Base-by-base conservation (phyloP, 2,888 invertebrate species). In the Stenoptilia bipunctidactyla region DNA sequence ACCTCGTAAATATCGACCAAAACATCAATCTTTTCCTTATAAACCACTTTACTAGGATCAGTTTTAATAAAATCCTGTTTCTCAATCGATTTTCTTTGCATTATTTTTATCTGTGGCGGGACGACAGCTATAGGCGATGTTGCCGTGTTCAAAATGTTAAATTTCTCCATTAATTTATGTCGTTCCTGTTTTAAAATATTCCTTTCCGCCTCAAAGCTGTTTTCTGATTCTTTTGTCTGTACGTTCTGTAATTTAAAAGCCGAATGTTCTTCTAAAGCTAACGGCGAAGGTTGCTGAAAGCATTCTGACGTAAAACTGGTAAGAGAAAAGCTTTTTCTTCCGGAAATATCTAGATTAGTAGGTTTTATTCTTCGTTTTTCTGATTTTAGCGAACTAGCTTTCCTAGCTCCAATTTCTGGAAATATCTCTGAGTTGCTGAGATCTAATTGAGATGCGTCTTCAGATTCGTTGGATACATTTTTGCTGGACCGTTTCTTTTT, bases 1-100 rank as follows among this genome's bases (percentile, higher is more conserved):
- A 66, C 58, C 36, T 85, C 73, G 48, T 91, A 92, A 30, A 91
- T 66, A 42, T 77, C 58, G 1, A 86, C 70, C 15, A 91, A 53
- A 15, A 80, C 55, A 48, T 90, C 84, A 1, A 92, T 59, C 49
- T 85, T 68, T 0, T 84, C 71, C 45, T 68, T 73, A 49, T 79
- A 72, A 3, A 80, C 63, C 0, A 91, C 85, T 46, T 79, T 73
- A 8, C 58, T 52, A 1, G 66, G 42, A 39, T 82, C 72, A 0
- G 86, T 76, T 40, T 72, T 66, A 2, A 86, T 52, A 40, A 68
- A 77, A 36, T 42, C 58, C 12, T 54, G 56, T 38, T 63, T 56
- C 38, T 73, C 67, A 0, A 54, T 41, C 0, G 58, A 58, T n/a
- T 68, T 66, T 15, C 65, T 71, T 15, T 65, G 64, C 0, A 66